Percentiles rank a stretch among this genome's conserved stretches.
Conservation (phyloP, 2,888 invertebrate genomes). For the Eilema caniola region DNA sequence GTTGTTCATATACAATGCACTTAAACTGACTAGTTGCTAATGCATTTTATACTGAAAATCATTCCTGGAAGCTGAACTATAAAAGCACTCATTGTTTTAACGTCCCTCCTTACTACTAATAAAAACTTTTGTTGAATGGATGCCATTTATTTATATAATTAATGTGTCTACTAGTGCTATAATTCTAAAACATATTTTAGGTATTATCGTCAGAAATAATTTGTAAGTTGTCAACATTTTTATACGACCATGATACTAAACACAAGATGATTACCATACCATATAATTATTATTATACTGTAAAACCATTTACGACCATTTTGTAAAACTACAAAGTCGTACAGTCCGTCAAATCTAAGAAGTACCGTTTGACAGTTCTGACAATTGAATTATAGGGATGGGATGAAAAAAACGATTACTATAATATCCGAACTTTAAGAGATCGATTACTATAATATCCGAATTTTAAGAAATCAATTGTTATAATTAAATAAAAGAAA, state of each 20-base stretch:
- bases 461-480: no score
- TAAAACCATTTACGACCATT: not conserved
- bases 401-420: no score
- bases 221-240: not conserved
- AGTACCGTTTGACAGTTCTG: no score
- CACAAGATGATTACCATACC: not conserved
- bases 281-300: not conserved
- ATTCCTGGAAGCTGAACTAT: conserved; percentile 32
- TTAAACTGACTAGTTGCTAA: conserved; percentile 21
- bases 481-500: no score
- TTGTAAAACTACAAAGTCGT: not conserved
- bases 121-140: not conserved
- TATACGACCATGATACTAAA: not conserved
- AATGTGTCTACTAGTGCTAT: no score
- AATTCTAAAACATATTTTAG: not conserved
- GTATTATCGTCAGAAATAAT: not conserved
- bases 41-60: conserved; percentile 33
- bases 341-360: no score
- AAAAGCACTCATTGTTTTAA: conserved; percentile 26
- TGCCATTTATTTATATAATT: not conserved
- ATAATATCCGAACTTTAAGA: no score
- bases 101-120: not conserved
- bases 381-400: no score
- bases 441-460: no score
- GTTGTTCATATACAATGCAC: conserved; percentile 33